Percentiles rank a stretch among this genome's conserved stretches.
These are phyloP conservation scores for Pissodes strobi DNA, from an alignment of 1,140 invertebrate genomes.

Conservation along the genomic window DNA sequence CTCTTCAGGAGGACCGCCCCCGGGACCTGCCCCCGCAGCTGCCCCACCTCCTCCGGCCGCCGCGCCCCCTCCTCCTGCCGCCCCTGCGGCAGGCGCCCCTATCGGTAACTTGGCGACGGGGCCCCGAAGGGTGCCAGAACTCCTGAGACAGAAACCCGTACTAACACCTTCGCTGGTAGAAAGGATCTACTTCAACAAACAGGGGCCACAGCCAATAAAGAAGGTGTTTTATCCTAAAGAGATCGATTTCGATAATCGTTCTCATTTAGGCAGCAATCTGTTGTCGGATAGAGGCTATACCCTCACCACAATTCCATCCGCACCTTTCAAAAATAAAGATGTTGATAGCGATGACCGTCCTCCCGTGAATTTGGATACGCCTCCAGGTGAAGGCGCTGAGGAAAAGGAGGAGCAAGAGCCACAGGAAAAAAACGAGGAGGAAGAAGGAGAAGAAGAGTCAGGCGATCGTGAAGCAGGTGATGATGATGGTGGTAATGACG, in stretches of 20 bases:
- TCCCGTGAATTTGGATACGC: conserved; percentile 17
- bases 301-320: too few relatives aligned
- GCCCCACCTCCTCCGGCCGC: conserved; percentile 29
- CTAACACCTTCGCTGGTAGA: conserved; percentile 10
- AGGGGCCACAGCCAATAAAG: background rate
- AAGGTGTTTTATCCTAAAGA: conserved; percentile 1
- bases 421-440: conserved; percentile 12
- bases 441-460: conserved; percentile 7
- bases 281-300: too few relatives aligned
- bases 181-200: conserved; percentile 18
- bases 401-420: background rate
- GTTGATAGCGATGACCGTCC: background rate
- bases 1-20: background rate
- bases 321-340: too few relatives aligned
- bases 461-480: background rate
- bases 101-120: background rate
- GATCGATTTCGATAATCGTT: background rate
- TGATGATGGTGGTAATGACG: background rate
- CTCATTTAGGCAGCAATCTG: background rate
- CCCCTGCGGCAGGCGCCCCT: conserved; percentile 8
- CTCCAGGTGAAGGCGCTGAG: conserved; percentile 4
- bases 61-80: conserved; percentile 23
- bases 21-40: too few relatives aligned
- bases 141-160: background rate
- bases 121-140: background rate